These are phyloP conservation scores for Pachliopta kotzebuea DNA, from an alignment of 2,888 invertebrate species.

Conservation along the genomic window DNA sequence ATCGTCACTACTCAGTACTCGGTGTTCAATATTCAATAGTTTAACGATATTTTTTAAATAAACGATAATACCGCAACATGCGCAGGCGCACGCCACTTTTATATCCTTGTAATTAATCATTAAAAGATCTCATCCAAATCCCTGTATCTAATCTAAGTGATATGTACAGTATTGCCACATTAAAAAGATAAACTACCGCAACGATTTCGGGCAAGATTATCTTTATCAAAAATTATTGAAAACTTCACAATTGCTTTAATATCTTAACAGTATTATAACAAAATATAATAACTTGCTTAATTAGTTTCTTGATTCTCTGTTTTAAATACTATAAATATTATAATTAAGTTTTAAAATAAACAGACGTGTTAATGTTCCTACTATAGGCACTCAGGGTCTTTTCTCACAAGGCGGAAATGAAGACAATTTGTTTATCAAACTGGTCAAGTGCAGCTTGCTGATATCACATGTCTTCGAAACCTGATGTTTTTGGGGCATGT, in stretches of 20 bases:
- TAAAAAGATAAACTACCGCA: not conserved
- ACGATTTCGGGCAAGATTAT: not conserved
- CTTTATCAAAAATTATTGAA: not conserved
- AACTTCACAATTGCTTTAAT: not conserved
- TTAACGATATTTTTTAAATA: conserved; percentile 13
- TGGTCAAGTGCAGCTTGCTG: too few species aligned
- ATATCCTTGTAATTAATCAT: conserved; percentile 29
- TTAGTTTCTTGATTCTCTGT: too few species aligned
- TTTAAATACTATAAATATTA: too few species aligned
- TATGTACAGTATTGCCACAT: conserved; percentile 17
- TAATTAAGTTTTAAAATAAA: too few species aligned
- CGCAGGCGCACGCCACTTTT: conserved; percentile 14
- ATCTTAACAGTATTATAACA: not conserved
- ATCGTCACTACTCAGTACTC: conserved; percentile 16
- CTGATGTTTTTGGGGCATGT: too few species aligned
- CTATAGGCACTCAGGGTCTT: too few species aligned
- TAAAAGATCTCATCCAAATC: conserved; percentile 25
- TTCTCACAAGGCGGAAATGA: too few species aligned
- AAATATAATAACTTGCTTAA: not conserved
- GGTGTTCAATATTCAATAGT: not conserved
- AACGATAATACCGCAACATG: conserved; percentile 21
- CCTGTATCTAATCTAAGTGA: conserved; percentile 27
- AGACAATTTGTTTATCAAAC: too few species aligned
- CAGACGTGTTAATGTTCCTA: too few species aligned
- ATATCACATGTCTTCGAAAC: too few species aligned